Evolutionary conservation across 2,888 invertebrate species (phyloP).

Genomic region (Hyppa rectilinea): DNA sequence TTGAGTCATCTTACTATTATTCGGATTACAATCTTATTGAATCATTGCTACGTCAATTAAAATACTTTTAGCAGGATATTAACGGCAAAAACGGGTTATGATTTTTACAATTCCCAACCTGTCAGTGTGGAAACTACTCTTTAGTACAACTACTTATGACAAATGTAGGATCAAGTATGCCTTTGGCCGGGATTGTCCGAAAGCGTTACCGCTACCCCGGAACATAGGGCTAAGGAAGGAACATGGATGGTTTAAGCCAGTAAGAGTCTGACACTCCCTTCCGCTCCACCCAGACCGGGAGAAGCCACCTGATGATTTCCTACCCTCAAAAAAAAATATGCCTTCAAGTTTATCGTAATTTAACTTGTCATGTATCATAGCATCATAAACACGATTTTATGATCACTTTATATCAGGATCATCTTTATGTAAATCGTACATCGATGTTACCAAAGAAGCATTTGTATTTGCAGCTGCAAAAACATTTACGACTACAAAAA

Average conservation of each 20-base stretch:
- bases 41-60: constrained; percentile 25
- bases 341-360: constrained; percentile 28
- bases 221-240: too few species aligned
- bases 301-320: too few species aligned
- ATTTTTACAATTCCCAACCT: constrained; percentile 8
- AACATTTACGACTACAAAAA: constrained; percentile 27
- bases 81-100: constrained; percentile 13
- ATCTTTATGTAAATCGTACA: constrained; percentile 19
- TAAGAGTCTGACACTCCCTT: too few species aligned
- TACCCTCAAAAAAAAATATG: too few species aligned
- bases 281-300: too few species aligned
- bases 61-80: constrained; percentile 16
- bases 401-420: constrained; percentile 24
- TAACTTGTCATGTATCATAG: constrained; percentile 2
- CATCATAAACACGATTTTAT: constrained; percentile 31
- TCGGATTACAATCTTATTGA: constrained; percentile 39
- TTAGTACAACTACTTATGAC: constrained; percentile 8
- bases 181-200: too few species aligned
- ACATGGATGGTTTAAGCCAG: too few species aligned
- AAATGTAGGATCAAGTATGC: constrained; percentile 11
- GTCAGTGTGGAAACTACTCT: constrained; percentile 14
- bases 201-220: too few species aligned
- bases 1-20: constrained; percentile 47
- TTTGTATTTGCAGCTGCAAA: constrained; percentile 39
- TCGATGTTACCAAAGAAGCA: not conserved